Base-by-base conservation (phyloP, 1,140 invertebrate genomes). In the Drosophila oshimai region DNA sequence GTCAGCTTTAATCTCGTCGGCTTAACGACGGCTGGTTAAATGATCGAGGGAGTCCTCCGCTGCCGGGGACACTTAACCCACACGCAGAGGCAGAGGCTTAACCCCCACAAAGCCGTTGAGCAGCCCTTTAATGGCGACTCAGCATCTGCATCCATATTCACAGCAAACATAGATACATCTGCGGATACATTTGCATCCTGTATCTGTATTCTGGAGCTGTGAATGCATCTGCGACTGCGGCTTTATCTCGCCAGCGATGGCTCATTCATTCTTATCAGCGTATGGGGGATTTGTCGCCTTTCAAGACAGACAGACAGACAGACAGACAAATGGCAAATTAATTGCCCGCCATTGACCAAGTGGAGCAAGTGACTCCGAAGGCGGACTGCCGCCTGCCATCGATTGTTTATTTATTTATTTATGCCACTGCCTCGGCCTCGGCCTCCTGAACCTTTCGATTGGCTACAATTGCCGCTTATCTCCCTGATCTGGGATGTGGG, bases 401-500 rank as follows among this genome's bases (percentile, higher is more conserved):
- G 80, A 86, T 86, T 84, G 74, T 84, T 84, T 84, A 84, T 84
- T 84, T 84, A 84, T 84, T 84, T 86, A 86, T 84, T 78, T 69
- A 64, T 64, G 57, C 57, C 70, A n/a, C n/a, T n/a, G 77, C 76
- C 70, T 62, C 65, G 53, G 68, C 75, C 22, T 22, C 22, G 10
- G 28, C 20, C 41, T n/a, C n/a, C n/a, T n/a, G 24, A 46, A 46
- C 71, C n/a, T n/a, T 65, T 75, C 74, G 77, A 84, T 84, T 84
- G 79, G 70, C 79, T 81, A 81, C 73, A 81, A 81, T 81, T 76
- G 78, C 31, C 64, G 79, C 79, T 84, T 84, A 84, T 84, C 79
- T 67, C 50, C 64, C 37, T 46, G 61, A 45, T 17, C 17, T 10
- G 24, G 37, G 7, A 51, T 13, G n/a, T n/a, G 22, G 22, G n/a